Evolutionary conservation across 2,888 invertebrate species (phyloP), one percentile per base, ranked within the genome.

Genomic region (Melipona bicolor): DNA sequence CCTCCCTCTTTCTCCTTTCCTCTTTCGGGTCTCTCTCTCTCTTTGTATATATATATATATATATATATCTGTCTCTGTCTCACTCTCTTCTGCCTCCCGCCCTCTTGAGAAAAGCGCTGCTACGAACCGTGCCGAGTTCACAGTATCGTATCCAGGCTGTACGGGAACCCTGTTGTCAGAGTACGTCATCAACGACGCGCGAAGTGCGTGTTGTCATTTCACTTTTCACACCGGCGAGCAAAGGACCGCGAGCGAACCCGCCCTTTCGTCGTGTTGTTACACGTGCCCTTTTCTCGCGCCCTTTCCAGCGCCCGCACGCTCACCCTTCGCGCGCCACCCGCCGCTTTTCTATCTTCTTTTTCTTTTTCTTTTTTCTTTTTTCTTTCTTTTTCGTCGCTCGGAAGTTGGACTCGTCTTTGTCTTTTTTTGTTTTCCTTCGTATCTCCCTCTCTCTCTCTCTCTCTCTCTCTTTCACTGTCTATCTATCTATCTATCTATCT

Each of bases 81-180:
- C 68, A 36, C 52, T 74, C 72, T 65, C 68, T 72, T 62, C 71
- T 62, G 78, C 81, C 86, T 81, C 84, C 80, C 89, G 69, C 87
- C 86, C 88, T 87, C 90, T 90, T 86, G 88, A 89, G 90, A 87
- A 89, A 88, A 89, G 88, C 88, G 79, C 75, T 79, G 85, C 84
- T 79, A 64, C 84, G 85, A 78, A 75, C 68, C 79, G 84, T 61
- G 84, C 82, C 79, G 77, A 83, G 84, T 84, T 73, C 87, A 85
- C 90, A 88, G 89, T 89, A 88, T 87, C 90, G 89, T 89, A 85
- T 80, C 88, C 83, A 85, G 87, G 77, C 87, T 86, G 82, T 80
- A 75, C 83, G 76, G 68, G 83, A 79, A 88, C 89, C 84, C 89
- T 80, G 84, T 27, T 81, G 52, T 61, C 86, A 50, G 56, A 79